A percentile compares a stretch with the other conserved stretches of the same genome.
phyloP scores from a whole-genome alignment of 1,140 invertebrate genomes.

The Lysiphlebus fabarum region DNA sequence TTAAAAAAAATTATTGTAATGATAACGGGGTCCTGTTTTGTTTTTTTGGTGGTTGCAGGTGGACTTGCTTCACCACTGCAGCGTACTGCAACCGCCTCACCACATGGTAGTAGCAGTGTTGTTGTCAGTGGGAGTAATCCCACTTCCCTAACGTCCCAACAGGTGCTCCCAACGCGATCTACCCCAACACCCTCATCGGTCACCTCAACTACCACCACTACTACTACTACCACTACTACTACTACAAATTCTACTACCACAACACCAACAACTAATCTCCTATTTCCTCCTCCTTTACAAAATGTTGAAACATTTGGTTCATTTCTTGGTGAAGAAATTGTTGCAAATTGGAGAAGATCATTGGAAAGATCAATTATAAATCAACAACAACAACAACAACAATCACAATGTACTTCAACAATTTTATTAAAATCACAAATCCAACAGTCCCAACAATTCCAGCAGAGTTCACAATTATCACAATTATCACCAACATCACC shows the following conservation, averaged over 20 bases:
- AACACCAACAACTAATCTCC: conserved; percentile 51
- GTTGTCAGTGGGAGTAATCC: conserved; percentile 29
- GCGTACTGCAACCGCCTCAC: conserved; percentile 53
- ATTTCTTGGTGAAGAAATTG: conserved; percentile 73
- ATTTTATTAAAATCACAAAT: conserved; percentile 30
- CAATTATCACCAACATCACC: background rate
- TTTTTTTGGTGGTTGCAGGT: conserved; percentile 56
- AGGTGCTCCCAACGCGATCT: conserved; percentile 48
- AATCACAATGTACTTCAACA: conserved; percentile 33
- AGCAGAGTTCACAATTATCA: conserved; percentile 22
- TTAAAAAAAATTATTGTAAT: conserved; percentile 28
- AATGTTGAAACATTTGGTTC: conserved; percentile 70
- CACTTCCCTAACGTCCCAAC: conserved; percentile 50
- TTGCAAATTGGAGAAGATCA: conserved; percentile 72
- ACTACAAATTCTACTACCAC: conserved; percentile 56
- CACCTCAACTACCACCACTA: conserved; percentile 50
- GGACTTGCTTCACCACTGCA: conserved; percentile 56
- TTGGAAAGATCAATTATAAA: conserved; percentile 64
- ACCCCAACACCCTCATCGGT: conserved; percentile 57
- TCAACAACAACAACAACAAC: conserved; percentile 50
- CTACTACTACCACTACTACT: conserved; percentile 58
- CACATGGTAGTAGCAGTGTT: conserved; percentile 42
- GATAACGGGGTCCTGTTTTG: conserved; percentile 49
- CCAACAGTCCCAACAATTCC: conserved; percentile 29
- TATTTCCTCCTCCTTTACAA: conserved; percentile 61